A percentile compares a stretch with the other conserved stretches of the same genome.
phyloP scores from a whole-genome alignment of 2,888 invertebrate genomes.

The Nephrotoma flavescens region DNA sequence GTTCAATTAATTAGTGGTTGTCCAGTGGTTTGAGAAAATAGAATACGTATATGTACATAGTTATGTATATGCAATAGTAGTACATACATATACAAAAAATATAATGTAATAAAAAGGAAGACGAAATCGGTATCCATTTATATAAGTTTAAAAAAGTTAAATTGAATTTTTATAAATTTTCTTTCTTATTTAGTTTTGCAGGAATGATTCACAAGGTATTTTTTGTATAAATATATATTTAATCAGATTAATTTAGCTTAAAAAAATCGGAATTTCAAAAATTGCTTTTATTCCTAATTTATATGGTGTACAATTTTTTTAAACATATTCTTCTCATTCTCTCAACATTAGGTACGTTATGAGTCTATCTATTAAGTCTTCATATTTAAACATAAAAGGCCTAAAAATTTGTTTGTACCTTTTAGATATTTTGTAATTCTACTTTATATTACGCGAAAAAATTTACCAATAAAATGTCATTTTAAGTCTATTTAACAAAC shows the following conservation, averaged over 20 bases:
- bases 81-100: neutral
- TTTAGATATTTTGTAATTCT: neutral
- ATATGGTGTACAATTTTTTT: neutral
- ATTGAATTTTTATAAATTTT: neutral
- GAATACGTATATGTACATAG: neutral
- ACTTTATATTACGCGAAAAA: no score
- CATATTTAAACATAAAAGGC: no score
- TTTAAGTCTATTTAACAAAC: neutral
- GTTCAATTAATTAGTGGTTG: neutral
- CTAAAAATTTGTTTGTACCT: neutral
- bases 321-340: no score
- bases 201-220: neutral
- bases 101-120: neutral
- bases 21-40: neutral
- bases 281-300: neutral
- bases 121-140: neutral
- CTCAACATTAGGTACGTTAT: no score
- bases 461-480: neutral
- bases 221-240: neutral
- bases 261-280: neutral
- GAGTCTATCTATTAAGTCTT: no score
- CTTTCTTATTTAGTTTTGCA: neutral
- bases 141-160: neutral
- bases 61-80: no score
- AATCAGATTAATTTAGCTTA: neutral